Percentiles rank a stretch among this genome's conserved stretches.
phyloP scores from a whole-genome alignment of 2,888 invertebrate species.

The Prosopocoilus inquinatus region DNA sequence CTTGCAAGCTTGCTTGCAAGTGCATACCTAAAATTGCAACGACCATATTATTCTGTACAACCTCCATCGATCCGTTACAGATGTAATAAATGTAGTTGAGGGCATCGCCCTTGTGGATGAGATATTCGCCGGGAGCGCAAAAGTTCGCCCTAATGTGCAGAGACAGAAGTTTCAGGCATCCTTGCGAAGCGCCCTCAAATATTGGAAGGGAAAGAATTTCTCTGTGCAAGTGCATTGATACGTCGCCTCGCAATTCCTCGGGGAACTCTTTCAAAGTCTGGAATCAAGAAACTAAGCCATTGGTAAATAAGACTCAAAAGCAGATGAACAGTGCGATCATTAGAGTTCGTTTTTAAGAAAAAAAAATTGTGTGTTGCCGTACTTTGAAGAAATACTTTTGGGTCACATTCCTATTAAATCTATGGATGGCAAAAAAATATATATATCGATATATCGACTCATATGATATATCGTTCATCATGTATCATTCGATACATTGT shows the following conservation, averaged over 20 bases:
- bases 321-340: too few relatives aligned
- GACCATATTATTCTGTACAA: conserved; percentile 94
- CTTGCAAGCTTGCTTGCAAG: not conserved
- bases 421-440: too few relatives aligned
- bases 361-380: too few relatives aligned
- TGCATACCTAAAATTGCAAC: conserved; percentile 91
- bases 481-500: too few relatives aligned
- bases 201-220: conserved; percentile 93
- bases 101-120: conserved; percentile 93
- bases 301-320: too few relatives aligned
- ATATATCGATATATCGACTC: too few relatives aligned
- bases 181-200: conserved; percentile 92
- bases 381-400: too few relatives aligned
- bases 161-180: conserved; percentile 88
- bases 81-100: conserved; percentile 92
- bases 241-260: conserved; percentile 91
- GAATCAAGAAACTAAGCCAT: conserved; percentile 30
- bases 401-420: too few relatives aligned
- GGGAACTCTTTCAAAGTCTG: conserved; percentile 95
- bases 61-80: conserved; percentile 97
- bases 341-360: too few relatives aligned
- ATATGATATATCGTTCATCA: too few relatives aligned
- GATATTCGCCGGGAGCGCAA: conserved; percentile 93
- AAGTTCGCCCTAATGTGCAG: conserved; percentile 92
- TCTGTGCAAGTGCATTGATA: conserved; percentile 92